Evolutionary conservation across 2,888 invertebrate genomes (phyloP), one percentile per base, ranked within the genome.

Genomic region (Physocephala rufipes): DNA sequence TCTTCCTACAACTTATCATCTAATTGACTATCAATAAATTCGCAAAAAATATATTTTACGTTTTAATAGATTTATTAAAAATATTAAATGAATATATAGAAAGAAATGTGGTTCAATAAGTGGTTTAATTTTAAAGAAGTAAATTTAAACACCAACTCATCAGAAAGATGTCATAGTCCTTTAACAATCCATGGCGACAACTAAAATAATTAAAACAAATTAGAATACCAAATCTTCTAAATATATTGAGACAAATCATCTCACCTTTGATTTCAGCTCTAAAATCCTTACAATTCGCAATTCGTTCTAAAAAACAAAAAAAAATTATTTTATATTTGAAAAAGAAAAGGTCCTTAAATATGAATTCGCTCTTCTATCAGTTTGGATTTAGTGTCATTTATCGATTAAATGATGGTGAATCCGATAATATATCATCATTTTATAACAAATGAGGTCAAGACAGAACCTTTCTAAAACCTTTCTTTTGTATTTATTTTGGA

Each of bases 401-500:
- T 69, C 67, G n/a, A 45, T 76, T 67, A 78, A 78, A 78, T 78
- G 78, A 76, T 76, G 77, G 78, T 76, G 77, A 78, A 78, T 78
- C 76, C 78, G 76, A 75, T 71, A 70, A 43, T 67, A 74, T 71
- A 64, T 77, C 78, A 78, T 77, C 78, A 66, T 5, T 2, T 36
- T 36, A 36, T 36, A 36, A 7, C 9, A 36, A 4, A 36, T 36
- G 4, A 7, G 9, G 36, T 36, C 36, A 36, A 36, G 36, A 9
- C 4, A 7, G 36, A 36, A 36, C 36, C n/a, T n/a, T n/a, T n/a
- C n/a, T n/a, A n/a, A n/a, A n/a, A n/a, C n/a, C n/a, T n/a, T n/a
- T n/a, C n/a, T n/a, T n/a, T n/a, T n/a, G n/a, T n/a, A n/a, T n/a
- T n/a, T n/a, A n/a, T n/a, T n/a, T n/a, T n/a, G n/a, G n/a, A n/a